Conservation (phyloP, 1,140 invertebrate species). For the Drosophila baimaii region DNA sequence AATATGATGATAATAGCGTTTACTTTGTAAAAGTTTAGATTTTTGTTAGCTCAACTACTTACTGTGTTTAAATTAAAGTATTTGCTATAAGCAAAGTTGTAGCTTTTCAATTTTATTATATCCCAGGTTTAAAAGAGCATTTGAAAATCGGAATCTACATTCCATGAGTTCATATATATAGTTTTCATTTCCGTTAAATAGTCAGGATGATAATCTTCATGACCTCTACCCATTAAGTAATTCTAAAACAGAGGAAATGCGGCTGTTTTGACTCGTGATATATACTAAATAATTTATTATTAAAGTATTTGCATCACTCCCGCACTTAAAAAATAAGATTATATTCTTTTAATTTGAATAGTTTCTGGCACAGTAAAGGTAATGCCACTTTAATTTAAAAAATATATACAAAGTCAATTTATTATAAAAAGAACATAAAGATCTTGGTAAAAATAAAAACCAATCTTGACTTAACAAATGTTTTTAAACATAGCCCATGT, state of each 20-base stretch:
- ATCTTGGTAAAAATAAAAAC: neutral
- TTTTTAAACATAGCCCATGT: no score
- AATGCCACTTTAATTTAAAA: neutral
- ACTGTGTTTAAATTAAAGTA: no score
- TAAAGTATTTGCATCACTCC: neutral
- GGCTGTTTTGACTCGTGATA: slow-evolving; percentile 1
- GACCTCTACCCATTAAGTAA: slow-evolving; percentile 3
- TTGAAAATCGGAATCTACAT: neutral
- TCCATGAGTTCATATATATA: neutral
- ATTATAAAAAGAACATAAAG: no score
- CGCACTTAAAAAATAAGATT: neutral
- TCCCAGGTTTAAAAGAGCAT: neutral
- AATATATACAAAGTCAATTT: no score
- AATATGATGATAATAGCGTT: neutral
- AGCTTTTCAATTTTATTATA: no score
- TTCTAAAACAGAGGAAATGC: neutral
- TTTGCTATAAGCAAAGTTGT: no score
- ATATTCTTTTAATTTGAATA: neutral
- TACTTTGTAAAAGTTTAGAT: neutral
- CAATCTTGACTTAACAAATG: no score
- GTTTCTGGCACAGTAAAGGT: neutral
- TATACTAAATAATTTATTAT: neutral
- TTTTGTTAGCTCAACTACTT: neutral
- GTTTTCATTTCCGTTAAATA: slow-evolving; percentile 12
- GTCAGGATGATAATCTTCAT: slow-evolving; percentile 17